These are phyloP conservation scores for Drepana arcuata DNA, from an alignment of 1,140 invertebrate species.

Conservation along the genomic window DNA sequence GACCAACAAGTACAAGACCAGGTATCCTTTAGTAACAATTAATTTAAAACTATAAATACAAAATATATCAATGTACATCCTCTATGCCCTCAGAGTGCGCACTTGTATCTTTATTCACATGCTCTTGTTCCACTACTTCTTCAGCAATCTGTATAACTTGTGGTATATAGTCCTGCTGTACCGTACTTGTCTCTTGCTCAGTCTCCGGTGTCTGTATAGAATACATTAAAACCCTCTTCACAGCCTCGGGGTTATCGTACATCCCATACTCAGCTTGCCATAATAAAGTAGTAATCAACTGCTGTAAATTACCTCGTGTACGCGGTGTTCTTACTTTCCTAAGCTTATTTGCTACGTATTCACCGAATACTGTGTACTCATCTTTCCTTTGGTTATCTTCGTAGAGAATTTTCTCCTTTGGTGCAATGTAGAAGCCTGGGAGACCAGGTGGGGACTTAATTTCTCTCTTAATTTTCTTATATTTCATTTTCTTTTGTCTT, in stretches of 20 bases:
- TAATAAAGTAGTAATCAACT: conserved; percentile 57
- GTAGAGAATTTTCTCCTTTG: conserved; percentile 29
- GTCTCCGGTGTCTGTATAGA: conserved; percentile 26
- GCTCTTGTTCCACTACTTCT: conserved; percentile 9
- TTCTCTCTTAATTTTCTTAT: conserved; percentile 49
- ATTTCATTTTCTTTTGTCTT: conserved; percentile 35
- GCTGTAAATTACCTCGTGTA: conserved; percentile 50
- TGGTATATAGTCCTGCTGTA: conserved; percentile 3
- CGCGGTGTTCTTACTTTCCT: conserved; percentile 45
- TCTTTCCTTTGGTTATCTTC: conserved; percentile 23
- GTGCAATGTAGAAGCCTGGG: conserved; percentile 21
- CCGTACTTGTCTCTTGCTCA: conserved; percentile 20
- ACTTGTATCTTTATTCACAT: conserved; percentile 17
- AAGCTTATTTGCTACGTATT: conserved; percentile 56
- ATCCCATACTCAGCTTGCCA: conserved; percentile 62
- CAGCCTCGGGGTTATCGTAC: conserved; percentile 52
- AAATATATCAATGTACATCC: conserved; percentile 1
- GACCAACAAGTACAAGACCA: too few species aligned
- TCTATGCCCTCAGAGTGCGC: conserved; percentile 7
- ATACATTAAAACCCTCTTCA: conserved; percentile 45
- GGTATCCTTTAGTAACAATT: conserved; percentile 2
- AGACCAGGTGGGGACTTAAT: conserved; percentile 23
- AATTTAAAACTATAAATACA: conserved; percentile 1
- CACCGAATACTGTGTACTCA: conserved; percentile 51
- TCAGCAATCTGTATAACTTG: conserved; percentile 11